These are phyloP conservation scores for Tenthredo livida DNA, from an alignment of 2,888 invertebrate species.

Conservation along the genomic window DNA sequence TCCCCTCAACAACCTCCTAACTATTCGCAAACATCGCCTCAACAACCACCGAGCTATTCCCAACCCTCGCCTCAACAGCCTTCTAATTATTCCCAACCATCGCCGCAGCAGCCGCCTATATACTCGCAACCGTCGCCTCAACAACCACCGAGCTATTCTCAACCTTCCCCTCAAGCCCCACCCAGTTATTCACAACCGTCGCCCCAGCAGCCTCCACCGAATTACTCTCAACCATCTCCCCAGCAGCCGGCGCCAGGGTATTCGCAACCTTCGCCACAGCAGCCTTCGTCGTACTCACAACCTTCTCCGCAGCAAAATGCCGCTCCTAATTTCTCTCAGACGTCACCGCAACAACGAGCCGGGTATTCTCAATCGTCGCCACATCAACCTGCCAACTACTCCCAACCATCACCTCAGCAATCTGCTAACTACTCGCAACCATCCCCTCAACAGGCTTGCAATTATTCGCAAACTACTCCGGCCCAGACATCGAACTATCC, in stretches of 20 bases:
- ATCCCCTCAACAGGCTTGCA: conserved; percentile 75
- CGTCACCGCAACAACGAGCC: conserved; percentile 68
- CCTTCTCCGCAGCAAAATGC: conserved; percentile 63
- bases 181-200: conserved; percentile 56
- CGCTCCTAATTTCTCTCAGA: conserved; percentile 67
- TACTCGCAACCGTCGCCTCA: conserved; percentile 34
- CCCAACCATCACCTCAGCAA: conserved; percentile 71
- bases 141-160: conserved; percentile 54
- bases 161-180: conserved; percentile 46
- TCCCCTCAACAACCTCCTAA: conserved; percentile 62
- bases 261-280: conserved; percentile 51
- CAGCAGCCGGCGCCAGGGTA: conserved; percentile 55
- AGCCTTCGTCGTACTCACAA: conserved; percentile 61
- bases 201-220: conserved; percentile 56
- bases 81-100: conserved; percentile 41
- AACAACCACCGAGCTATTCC: conserved; percentile 63
- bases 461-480: conserved; percentile 70
- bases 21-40: conserved; percentile 43
- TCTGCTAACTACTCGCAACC: conserved; percentile 65
- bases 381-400: conserved; percentile 76
- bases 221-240: conserved; percentile 48
- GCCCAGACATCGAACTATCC: conserved; percentile 57
- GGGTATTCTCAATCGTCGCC: conserved; percentile 59
- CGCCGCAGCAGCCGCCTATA: conserved; percentile 48
- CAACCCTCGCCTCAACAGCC: conserved; percentile 63